Evolutionary conservation across 2,888 invertebrate genomes (phyloP).

Genomic region (Rapana venosa): DNA sequence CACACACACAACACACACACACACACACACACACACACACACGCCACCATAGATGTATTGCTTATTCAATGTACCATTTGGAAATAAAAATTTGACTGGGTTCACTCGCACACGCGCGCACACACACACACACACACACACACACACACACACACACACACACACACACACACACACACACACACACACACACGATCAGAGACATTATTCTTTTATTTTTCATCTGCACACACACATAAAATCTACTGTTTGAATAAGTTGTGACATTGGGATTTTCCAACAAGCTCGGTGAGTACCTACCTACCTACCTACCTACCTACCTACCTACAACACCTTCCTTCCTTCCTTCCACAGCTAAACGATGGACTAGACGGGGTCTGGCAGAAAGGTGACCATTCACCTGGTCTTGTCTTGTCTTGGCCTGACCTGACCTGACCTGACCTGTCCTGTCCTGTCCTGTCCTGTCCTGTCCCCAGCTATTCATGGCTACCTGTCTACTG

Average conservation of each 20-base stretch:
- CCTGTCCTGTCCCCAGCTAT: no score
- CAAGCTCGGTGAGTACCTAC: neutral
- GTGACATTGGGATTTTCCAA: neutral
- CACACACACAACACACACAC: slow-evolving; percentile 5
- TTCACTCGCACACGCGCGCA: neutral
- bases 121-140: slow-evolving; percentile 16
- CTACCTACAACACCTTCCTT: neutral
- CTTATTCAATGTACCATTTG: no score
- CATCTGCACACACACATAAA: no score
- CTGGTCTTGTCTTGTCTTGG: no score
- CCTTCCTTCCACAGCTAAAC: neutral
- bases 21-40: neutral
- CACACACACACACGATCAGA: neutral
- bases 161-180: slow-evolving; percentile 12
- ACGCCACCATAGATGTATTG: neutral
- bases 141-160: slow-evolving; percentile 7
- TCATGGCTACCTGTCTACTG: neutral
- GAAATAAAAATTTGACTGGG: no score
- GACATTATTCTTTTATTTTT: no score
- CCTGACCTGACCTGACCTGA: no score
- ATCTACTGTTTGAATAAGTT: no score
- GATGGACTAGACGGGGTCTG: no score
- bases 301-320: neutral
- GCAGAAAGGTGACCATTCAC: no score
- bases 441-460: no score